Base-by-base conservation (phyloP, 2,888 invertebrate species). In the Drosophila anomalipes region DNA sequence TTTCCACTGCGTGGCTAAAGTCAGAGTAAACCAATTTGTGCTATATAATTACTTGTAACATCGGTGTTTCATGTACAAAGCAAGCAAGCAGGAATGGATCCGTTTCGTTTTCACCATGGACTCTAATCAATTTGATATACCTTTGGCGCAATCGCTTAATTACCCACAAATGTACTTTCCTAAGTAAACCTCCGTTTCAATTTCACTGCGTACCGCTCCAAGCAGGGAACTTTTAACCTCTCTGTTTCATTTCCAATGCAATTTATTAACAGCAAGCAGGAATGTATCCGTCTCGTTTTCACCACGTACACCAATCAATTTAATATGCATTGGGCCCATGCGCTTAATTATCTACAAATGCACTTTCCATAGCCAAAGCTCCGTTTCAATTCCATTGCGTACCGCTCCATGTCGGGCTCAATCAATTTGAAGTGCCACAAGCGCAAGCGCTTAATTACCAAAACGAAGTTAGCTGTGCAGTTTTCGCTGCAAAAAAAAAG, bases 391-490 rank as follows among this genome's bases (percentile, higher is more conserved):
- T 60, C 41, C 44, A 60, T 32, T 41, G 59, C 63, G 41, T 65
- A 53, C 3, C 28, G 10, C 26, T n/a, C 14, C 7, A 19, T 44
- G 19, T n/a, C 52, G 26, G 52, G 12, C 28, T 57, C 68, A 67
- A 75, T 70, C 70, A 75, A 60, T 73, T 67, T 56, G 41, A 73
- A 67, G 59, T 78, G 78, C 70, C 69, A 54, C 64, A 53, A 70
- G 63, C 72, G 64, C 62, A 65, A 61, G 68, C 63, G 54, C 62
- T 67, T 77, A 74, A 81, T 81, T 74, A 63, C 10, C 28, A 78
- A 35, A 35, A 35, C 35, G 2, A 35, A 16, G 35, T 77, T 66
- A 28, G 35, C 54, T 61, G 35, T 5, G 52, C 72, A 63, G 39
- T 68, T 75, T 66, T 49, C 26, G 39, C 10, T 30, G 52, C 41